Evolutionary conservation across 2,797 vertebrate genomes (phyloP), one percentile per base, ranked within the genome.

Genomic region (Staurois parvus): DNA sequence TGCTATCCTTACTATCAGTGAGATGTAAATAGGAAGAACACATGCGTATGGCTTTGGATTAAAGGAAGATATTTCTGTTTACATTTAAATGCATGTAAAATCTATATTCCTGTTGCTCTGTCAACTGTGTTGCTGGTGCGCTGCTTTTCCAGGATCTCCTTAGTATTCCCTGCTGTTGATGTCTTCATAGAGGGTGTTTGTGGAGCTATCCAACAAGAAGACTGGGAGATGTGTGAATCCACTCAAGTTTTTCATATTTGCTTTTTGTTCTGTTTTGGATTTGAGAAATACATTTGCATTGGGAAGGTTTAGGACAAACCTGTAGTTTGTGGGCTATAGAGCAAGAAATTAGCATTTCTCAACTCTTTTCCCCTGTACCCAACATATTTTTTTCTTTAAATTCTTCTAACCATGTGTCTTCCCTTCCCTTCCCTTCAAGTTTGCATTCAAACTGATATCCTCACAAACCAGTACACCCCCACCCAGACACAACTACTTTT

Each of bases 1-100:
- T 52, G 42, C 72, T 37, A 52, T 68, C 42, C 64, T 75, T 40
- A 76, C 73, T 59, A 59, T 70, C 56, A 64, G 76, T 77, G 64
- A 84, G 66, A 40, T 76, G 32, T 77, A 30, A 84, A 69, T 4
- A 24, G 28, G 21, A 70, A 32, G 67, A 48, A 77, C 79, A 42
- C 26, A 59, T 11, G 19, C 26, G 30, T 62, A 34, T 72, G 32
- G 48, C 30, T 28, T 37, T 73, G 69, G 69, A 56, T 34, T 29
- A 24, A 73, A 40, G 59, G 30, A 42, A 59, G 15, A 72, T 66
- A 66, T 66, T 66, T 66, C 64, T 66, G 64, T 66, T 66, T 66
- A 66, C 64, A 26, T 66, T 66, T 28, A 66, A 66, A 66, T 66
- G 64, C 64, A 29, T 66, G 64, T 66, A 66, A 66, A 66, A 66